Percentiles rank a stretch among this genome's conserved stretches.
Evolutionary conservation across 1,140 invertebrate species (phyloP).

Genomic region (Hylaeus anthracinus): DNA sequence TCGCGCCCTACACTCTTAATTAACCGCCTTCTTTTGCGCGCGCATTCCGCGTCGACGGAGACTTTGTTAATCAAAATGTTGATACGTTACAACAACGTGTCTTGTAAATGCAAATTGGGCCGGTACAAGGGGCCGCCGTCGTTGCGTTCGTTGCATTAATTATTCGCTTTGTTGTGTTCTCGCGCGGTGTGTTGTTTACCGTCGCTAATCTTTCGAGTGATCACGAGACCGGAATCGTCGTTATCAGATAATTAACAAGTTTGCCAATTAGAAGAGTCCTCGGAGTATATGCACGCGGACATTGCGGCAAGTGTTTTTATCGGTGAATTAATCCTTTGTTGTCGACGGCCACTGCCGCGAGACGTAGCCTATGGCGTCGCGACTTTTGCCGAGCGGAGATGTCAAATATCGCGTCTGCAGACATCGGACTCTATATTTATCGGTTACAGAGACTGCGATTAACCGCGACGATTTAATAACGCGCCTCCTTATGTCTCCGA

Average conservation of each 20-base stretch:
- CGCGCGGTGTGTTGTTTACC: neutral
- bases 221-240: constrained; percentile 33
- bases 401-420: too few species aligned
- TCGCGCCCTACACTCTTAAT: constrained; percentile 7
- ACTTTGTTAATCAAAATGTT: constrained; percentile 42
- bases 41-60: neutral
- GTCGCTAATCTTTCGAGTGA: constrained; percentile 41
- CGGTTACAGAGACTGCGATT: too few species aligned
- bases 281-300: neutral
- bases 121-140: constrained; percentile 8
- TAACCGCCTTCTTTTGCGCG: constrained; percentile 33
- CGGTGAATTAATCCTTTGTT: constrained; percentile 28
- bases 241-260: constrained; percentile 64
- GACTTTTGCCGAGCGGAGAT: too few species aligned
- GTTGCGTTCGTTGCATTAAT: constrained; percentile 45
- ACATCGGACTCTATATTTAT: too few species aligned
- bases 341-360: too few species aligned
- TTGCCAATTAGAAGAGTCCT: constrained; percentile 49
- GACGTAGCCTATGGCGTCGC: too few species aligned
- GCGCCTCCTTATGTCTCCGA: too few species aligned
- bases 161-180: constrained; percentile 45
- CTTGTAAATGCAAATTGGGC: constrained; percentile 46
- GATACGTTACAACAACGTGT: constrained; percentile 24
- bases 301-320: constrained; percentile 36
- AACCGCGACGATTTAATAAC: too few species aligned